These are phyloP conservation scores for Dendrocopos noguchii DNA, from an alignment of 2,113 vertebrate genomes.

Conservation along the genomic window DNA sequence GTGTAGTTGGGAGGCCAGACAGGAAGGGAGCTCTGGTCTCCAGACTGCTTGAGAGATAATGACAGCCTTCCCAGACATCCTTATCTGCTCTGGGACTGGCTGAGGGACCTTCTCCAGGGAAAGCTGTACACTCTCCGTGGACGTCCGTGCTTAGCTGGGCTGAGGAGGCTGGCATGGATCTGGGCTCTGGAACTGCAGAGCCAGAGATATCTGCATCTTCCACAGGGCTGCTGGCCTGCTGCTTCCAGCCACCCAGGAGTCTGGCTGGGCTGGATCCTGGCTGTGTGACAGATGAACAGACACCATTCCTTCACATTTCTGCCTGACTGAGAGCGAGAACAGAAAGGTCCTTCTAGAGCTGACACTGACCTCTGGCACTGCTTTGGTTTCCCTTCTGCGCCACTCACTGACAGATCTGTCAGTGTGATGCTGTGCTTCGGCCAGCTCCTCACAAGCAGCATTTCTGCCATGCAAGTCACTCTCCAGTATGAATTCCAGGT, in stretches of 20 bases:
- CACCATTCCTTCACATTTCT: background rate
- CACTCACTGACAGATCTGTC: background rate
- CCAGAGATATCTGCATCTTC: background rate
- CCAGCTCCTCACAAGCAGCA: background rate
- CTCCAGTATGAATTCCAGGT: background rate
- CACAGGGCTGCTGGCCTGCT: background rate
- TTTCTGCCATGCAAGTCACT: background rate
- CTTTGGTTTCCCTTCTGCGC: background rate
- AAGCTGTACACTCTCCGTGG: background rate
- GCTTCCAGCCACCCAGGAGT: background rate
- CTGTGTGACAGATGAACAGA: background rate
- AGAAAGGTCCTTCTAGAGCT: background rate
- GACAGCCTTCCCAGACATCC: constrained; percentile 1
- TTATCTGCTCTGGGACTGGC: constrained; percentile 28
- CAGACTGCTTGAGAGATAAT: constrained; percentile 31
- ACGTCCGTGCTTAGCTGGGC: fast-evolving
- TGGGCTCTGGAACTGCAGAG: background rate
- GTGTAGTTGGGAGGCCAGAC: background rate
- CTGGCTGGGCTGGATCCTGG: background rate
- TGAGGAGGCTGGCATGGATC: background rate
- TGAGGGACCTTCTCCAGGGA: background rate
- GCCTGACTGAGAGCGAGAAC: background rate
- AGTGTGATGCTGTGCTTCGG: background rate
- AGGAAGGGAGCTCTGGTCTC: background rate
- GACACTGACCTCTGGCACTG: fast-evolving